Evolutionary conservation across 2,113 vertebrate genomes (phyloP), one percentile per base, ranked within the genome.

Genomic region (Oenanthe oenanthe): DNA sequence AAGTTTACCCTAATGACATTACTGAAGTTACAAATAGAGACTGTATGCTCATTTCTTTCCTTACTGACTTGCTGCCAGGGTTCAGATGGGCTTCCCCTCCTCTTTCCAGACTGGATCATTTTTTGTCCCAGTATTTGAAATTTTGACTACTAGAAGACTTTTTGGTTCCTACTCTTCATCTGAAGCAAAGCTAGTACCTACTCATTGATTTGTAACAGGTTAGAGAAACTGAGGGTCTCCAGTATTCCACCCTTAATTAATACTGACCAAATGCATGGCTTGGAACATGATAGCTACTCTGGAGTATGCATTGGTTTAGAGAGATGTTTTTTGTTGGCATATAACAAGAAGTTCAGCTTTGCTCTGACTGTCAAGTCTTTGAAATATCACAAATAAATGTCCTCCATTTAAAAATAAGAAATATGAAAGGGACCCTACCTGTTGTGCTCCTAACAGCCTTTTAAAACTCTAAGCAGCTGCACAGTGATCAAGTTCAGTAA

Each of bases 271-370:
- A 26, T 4, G 31, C 5, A 4, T 4, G 26, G 4, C 20, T 36
- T 43, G 53, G 51, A 75, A 53, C 58, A 24, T 28, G 24, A 28
- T 0, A 2, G 40, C 45, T 34, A 13, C 15, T 13, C 18, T 13
- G 43, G 26, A 25, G 6, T 18, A 12, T 1, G 1, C 10, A 4
- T 0, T 5, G 7, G 21, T n/a, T 66, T n/a, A 45, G 11, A 74
- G n/a, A 61, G 6, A 7, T 28, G 15, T 8, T 62, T 54, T 54
- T 38, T 28, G 20, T 67, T 77, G 31, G 8, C 40, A 17, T 45
- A 2, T 8, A 71, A 81, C 24, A 32, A 73, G 16, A 73, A 53
- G 34, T 34, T 87, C 9, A 38, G 60, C 63, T 78, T 42, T 89
- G 62, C 76, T 47, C 42, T 34, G 21, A 17, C 31, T 57, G 19